phyloP scores from a whole-genome alignment of 1,140 invertebrate genomes.

The Drosophila azteca region DNA sequence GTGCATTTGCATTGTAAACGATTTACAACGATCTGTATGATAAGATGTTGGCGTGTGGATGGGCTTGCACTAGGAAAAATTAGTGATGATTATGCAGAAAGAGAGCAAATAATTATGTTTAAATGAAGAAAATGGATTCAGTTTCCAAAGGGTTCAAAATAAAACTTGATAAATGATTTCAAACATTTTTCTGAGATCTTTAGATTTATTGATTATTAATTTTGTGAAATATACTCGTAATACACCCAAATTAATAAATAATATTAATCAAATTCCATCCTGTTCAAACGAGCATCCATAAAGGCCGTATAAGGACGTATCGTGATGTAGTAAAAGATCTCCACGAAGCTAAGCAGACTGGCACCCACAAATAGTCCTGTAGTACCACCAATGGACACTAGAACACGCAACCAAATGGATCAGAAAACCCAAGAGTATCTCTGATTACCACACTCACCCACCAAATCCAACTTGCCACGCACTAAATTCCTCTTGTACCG shows the following conservation, averaged over 20 bases:
- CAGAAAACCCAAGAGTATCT: no score
- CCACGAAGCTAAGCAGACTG: constrained; percentile 87
- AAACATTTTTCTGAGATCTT: no score
- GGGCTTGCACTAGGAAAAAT: no score
- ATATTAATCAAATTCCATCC: constrained; percentile 19
- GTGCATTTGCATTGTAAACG: not conserved
- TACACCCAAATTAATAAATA: not conserved
- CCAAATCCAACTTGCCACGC: constrained; percentile 86
- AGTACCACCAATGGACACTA: constrained; percentile 87
- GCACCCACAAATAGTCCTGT: constrained; percentile 87
- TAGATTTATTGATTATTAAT: no score
- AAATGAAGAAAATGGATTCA: no score
- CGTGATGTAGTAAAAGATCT: constrained; percentile 85
- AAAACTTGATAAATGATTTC: no score
- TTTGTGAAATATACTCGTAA: no score
- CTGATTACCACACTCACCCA: constrained; percentile 84
- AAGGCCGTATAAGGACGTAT: constrained; percentile 83
- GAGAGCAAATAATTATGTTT: no score
- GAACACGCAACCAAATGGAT: not conserved
- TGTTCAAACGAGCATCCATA: constrained; percentile 40
- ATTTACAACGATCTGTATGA: constrained; percentile 13
- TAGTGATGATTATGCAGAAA: no score
- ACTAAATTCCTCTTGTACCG: constrained; percentile 87
- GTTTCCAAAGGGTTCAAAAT: no score
- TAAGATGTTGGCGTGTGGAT: not conserved